Evolutionary conservation across 1,140 invertebrate species (phyloP).

Genomic region (Batillaria attramentaria): DNA sequence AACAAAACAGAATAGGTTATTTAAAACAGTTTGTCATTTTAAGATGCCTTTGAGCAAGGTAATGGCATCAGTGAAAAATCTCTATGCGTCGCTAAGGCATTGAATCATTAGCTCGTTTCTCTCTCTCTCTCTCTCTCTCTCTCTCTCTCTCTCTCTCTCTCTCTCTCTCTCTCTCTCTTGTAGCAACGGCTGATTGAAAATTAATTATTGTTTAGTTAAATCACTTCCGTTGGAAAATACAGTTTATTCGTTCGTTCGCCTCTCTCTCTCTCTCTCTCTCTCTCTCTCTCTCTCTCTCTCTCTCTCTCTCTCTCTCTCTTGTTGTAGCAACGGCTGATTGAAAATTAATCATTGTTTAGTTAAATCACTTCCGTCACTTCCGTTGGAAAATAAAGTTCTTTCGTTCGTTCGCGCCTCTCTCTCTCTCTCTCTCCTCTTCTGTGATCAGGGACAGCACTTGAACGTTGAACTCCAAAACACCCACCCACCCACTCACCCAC

Average conservation of each 20-base stretch:
- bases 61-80: too few species aligned
- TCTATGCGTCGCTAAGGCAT: too few species aligned
- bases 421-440: neutral
- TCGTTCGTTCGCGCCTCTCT: neutral
- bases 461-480: too few species aligned
- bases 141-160: neutral
- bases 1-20: too few species aligned
- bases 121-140: neutral
- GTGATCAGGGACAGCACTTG: too few species aligned
- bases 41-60: too few species aligned
- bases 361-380: neutral
- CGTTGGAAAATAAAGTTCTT: neutral
- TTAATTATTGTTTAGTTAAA: neutral
- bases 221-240: neutral
- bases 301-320: constrained; percentile 4
- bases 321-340: too few species aligned
- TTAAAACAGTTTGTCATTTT: too few species aligned
- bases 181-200: neutral
- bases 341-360: too few species aligned
- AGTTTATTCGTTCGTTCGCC: neutral
- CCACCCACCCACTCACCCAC: neutral
- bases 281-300: constrained; percentile 2
- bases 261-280: neutral
- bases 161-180: neutral
- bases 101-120: neutral